A percentile compares a stretch with the other conserved stretches of the same genome.
phyloP scores from a whole-genome alignment of 2,888 invertebrate genomes.

The Cephalotes varians region DNA sequence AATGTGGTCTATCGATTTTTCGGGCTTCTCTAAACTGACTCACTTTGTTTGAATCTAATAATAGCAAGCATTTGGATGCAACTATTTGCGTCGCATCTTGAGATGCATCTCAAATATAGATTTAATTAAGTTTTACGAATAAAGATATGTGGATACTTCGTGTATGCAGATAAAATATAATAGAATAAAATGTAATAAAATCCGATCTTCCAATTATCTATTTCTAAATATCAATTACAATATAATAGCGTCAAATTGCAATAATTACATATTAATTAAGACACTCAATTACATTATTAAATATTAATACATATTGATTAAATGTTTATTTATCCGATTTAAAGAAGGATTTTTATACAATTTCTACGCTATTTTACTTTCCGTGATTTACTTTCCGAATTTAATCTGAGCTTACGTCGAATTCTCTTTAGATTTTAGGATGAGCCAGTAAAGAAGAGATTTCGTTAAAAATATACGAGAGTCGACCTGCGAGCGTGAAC shows the following conservation, averaged over 20 bases:
- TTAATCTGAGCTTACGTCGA: background rate
- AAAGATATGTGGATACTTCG: background rate
- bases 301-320: background rate
- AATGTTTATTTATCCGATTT: background rate
- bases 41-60: slow-evolving; percentile 23
- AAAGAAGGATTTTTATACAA: background rate
- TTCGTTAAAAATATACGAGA: slow-evolving; percentile 58
- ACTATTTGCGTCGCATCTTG: background rate
- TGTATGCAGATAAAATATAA: no score
- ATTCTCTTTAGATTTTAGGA: no score
- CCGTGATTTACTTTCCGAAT: background rate
- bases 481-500: slow-evolving; percentile 53
- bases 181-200: no score
- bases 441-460: background rate
- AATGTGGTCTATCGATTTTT: slow-evolving; percentile 50
- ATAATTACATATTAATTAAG: background rate
- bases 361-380: background rate
- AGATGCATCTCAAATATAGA: background rate
- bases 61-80: background rate
- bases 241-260: background rate
- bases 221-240: slow-evolving; percentile 5
- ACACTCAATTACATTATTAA: background rate
- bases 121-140: slow-evolving; percentile 15
- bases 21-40: slow-evolving; percentile 15
- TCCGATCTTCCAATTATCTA: background rate